Evolutionary conservation across 2,113 vertebrate species (phyloP), one percentile per base, ranked within the genome.

Genomic region (Micronycteris hirsuta): DNA sequence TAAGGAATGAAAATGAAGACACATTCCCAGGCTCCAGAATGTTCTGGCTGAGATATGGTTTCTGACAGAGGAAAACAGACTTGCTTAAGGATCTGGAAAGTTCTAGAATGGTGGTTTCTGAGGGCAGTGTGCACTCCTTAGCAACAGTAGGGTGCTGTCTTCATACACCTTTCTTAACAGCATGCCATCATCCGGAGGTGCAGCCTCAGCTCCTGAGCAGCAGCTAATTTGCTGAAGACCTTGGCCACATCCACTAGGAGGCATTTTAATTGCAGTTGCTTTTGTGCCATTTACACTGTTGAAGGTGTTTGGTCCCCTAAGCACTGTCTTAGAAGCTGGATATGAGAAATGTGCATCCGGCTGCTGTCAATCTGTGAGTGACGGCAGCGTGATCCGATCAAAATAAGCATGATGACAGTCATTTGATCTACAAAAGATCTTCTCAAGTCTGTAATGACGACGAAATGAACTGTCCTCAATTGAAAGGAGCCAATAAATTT

Each of bases 331-430:
- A 93, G 80, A 89, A 87, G 47, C 74, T 86, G 78, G 88, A 82
- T 88, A 36, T 17, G 52, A 83, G 70, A 93, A 89, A 41, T 6
- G 0, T 43, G 20, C 43, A 24, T 63, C 77, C 93, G 13, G 17
- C 26, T 93, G 82, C 93, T 82, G 65, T 74, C 86, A 95, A 14
- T 38, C 54, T 93, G 17, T 47, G 86, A 94, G 41, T 65, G 63
- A 88, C 19, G 31, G 28, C 47, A 13, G 52, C 38, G 45, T 31
- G 85, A 88, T 74, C 38, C 74, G 88, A 86, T 70, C 38, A 91
- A 97, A 97, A 96, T 83, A 97, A 83, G 52, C 68, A n/a, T 74
- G 94, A 93, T 82, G 96, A 96, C 63, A 96, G 6, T 78, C 65
- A 88, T 68, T 36, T 68, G 49, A 96, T 86, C 67, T 45, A 20